A percentile compares a stretch with the other conserved stretches of the same genome.
These are phyloP conservation scores for Etheostoma spectabile DNA, from an alignment of 2,113 vertebrate genomes.

Conservation along the genomic window DNA sequence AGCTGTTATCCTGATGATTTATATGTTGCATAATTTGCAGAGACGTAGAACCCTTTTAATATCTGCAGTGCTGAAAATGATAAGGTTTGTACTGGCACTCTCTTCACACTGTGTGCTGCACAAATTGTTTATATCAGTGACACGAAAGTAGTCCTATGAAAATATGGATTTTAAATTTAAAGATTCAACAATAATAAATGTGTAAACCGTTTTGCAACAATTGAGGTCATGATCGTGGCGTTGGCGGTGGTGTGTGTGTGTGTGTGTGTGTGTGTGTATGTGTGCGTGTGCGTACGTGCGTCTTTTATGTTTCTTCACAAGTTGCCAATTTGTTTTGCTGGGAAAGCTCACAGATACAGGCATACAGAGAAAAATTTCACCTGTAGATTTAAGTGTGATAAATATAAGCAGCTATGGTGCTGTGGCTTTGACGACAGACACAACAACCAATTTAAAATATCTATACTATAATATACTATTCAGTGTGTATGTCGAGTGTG, in stretches of 20 bases:
- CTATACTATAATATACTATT: constrained; percentile 18
- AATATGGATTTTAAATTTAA: constrained; percentile 39
- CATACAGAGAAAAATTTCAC: constrained; percentile 30
- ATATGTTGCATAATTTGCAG: constrained; percentile 46
- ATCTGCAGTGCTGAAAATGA: constrained; percentile 23
- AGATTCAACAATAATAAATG: constrained; percentile 11
- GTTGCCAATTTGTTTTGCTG: constrained; percentile 53
- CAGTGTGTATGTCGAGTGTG: background rate
- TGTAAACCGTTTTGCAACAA: constrained; percentile 10
- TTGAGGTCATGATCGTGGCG: constrained; percentile 4
- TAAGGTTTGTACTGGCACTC: constrained; percentile 12
- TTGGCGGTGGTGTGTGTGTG: background rate
- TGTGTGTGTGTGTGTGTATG: background rate
- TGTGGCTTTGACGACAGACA: constrained; percentile 26
- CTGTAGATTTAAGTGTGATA: constrained; percentile 49
- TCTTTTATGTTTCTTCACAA: constrained; percentile 41
- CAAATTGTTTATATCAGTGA: constrained; percentile 23
- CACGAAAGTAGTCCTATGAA: constrained; percentile 27
- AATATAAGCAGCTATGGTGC: constrained; percentile 49
- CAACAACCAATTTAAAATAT: constrained; percentile 46
- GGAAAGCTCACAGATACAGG: constrained; percentile 7
- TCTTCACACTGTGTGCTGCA: constrained; percentile 7
- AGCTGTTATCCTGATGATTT: constrained; percentile 43
- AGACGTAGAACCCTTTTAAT: constrained; percentile 12
- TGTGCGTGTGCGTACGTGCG: background rate